Evolutionary conservation across 2,113 vertebrate species (phyloP).

Genomic region (Genyomyrus donnyi): DNA sequence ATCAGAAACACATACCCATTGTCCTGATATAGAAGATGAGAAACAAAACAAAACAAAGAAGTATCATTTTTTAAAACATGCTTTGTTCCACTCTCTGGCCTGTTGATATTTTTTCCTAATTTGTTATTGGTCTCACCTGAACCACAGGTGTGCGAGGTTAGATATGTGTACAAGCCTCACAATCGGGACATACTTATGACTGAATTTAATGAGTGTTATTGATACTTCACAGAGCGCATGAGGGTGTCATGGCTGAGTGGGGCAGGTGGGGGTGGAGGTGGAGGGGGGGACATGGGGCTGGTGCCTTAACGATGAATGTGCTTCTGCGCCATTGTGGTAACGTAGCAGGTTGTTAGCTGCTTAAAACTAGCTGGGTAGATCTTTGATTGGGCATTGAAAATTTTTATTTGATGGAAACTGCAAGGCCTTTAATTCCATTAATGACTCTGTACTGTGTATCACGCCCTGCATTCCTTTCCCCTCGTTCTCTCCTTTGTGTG

Average conservation of each 20-base stretch:
- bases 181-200: background rate
- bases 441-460: background rate
- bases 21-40: background rate
- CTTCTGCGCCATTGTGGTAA: background rate
- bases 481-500: no score
- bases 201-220: background rate
- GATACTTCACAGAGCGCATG: background rate
- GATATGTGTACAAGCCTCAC: background rate
- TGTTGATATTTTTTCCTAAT: background rate
- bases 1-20: background rate
- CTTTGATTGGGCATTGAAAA: background rate
- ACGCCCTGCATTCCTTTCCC: no score
- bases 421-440: background rate
- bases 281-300: background rate
- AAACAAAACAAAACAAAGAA: background rate
- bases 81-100: background rate
- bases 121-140: background rate
- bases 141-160: background rate
- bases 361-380: background rate
- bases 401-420: background rate
- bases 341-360: background rate
- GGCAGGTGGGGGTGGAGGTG: background rate
- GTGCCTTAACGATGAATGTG: background rate
- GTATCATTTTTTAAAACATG: background rate
- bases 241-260: background rate